Percentiles rank a stretch among this genome's conserved stretches.
Evolutionary conservation across 1,140 invertebrate genomes (phyloP).

Genomic region (Magallana gigas): DNA sequence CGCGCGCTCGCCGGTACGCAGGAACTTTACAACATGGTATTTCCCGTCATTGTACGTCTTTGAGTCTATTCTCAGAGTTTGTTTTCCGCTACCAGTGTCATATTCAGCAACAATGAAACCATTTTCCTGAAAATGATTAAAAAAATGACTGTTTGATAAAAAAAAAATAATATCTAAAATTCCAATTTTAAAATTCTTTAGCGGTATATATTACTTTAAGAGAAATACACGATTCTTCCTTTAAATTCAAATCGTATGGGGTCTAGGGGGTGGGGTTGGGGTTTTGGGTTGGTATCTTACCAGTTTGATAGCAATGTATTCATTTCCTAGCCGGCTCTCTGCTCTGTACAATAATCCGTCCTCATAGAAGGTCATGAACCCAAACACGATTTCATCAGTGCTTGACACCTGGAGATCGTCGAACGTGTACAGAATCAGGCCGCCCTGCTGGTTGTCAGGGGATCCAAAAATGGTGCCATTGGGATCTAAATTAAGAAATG

Average conservation of each 20-base stretch:
- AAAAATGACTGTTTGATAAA: too few relatives aligned
- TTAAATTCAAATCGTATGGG: too few relatives aligned
- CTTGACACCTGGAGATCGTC: conserved; percentile 38
- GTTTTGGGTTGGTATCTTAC: conserved; percentile 48
- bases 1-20: conserved; percentile 64
- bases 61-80: conserved; percentile 52
- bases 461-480: conserved; percentile 66
- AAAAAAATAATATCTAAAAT: too few relatives aligned
- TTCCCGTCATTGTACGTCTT: conserved; percentile 69
- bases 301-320: conserved; percentile 73
- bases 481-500: conserved; percentile 63
- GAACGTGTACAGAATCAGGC: conserved; percentile 66
- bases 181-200: too few relatives aligned
- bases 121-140: conserved; percentile 61
- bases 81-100: conserved; percentile 63
- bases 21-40: conserved; percentile 74
- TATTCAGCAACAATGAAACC: conserved; percentile 70
- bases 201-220: too few relatives aligned
- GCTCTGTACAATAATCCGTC: conserved; percentile 69
- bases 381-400: conserved; percentile 71
- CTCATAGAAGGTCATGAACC: conserved; percentile 72
- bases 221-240: too few relatives aligned
- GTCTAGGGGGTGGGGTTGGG: too few relatives aligned
- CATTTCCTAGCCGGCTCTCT: conserved; percentile 60
- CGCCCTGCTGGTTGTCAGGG: conserved; percentile 50